Evolutionary conservation across 2,113 vertebrate species (phyloP).

Genomic region (Poeciliopsis retropinna): DNA sequence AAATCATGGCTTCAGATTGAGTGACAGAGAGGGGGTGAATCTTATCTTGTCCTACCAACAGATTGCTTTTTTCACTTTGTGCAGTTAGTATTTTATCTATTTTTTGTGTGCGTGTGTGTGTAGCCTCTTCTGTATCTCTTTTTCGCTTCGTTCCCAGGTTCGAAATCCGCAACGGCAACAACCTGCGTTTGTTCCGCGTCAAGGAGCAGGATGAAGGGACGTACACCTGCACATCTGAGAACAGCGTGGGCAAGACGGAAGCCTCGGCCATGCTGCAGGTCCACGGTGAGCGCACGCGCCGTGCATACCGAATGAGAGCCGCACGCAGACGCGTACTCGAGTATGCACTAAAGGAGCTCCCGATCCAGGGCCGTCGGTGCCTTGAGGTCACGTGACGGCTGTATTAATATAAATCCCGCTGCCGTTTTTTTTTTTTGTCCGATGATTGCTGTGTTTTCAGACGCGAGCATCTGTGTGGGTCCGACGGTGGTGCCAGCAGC

Average conservation of each 20-base stretch:
- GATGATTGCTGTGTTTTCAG: constrained; percentile 38
- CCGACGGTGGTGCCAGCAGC: constrained; percentile 63
- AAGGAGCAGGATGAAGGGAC: constrained; percentile 91
- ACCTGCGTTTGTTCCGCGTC: constrained; percentile 89
- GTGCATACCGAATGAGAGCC: constrained; percentile 44
- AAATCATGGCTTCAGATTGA: no score
- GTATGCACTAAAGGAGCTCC: constrained; percentile 24
- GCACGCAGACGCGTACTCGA: constrained; percentile 1
- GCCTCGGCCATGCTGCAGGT: constrained; percentile 93
- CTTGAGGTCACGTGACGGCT: constrained; percentile 34
- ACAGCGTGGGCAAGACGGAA: constrained; percentile 97
- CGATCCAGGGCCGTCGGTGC: constrained; percentile 13
- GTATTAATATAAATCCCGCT: constrained; percentile 20
- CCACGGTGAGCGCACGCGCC: constrained; percentile 84
- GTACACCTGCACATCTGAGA: constrained; percentile 95
- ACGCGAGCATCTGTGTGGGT: constrained; percentile 51
- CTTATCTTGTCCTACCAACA: constrained; percentile 14
- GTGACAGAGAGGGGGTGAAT: background rate
- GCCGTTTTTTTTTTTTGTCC: constrained; percentile 24
- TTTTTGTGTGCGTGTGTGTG: no score
- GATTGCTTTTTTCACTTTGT: constrained; percentile 24
- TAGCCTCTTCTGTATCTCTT: constrained; percentile 30
- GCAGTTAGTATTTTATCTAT: constrained; percentile 23
- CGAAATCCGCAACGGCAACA: constrained; percentile 94
- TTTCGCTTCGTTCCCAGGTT: constrained; percentile 80